phyloP scores from a whole-genome alignment of 2,888 invertebrate genomes.

The Mesodorylaimus sp. region DNA sequence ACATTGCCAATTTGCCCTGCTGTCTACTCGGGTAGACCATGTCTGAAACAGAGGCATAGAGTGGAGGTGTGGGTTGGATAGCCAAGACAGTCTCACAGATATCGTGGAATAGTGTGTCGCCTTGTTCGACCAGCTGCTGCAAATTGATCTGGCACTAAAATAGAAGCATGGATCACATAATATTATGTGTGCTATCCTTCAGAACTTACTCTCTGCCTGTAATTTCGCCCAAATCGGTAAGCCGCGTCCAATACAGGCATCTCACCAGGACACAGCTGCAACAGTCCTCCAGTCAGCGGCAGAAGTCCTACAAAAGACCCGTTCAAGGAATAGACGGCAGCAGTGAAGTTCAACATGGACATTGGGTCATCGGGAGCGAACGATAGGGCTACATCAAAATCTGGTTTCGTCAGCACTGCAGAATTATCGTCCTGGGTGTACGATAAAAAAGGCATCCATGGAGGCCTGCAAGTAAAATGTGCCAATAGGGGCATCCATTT shows the following conservation, averaged over 20 bases:
- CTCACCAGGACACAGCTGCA: conserved; percentile 32
- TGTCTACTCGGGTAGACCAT: background rate
- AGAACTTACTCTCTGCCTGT: conserved; percentile 13
- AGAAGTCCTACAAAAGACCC: conserved; percentile 31
- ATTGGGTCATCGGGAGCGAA: conserved; percentile 18
- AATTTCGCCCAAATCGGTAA: conserved; percentile 32
- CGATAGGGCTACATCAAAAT: conserved; percentile 22
- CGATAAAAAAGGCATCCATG: conserved; percentile 17
- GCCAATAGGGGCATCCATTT: background rate
- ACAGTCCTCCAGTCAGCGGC: conserved; percentile 21
- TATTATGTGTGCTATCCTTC: too few species aligned
- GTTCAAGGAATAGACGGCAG: conserved; percentile 26
- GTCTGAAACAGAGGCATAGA: too few species aligned
- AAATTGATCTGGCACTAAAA: too few species aligned
- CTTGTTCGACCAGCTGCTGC: too few species aligned
- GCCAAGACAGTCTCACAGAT: too few species aligned
- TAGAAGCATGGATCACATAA: too few species aligned
- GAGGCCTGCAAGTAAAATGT: conserved; percentile 16
- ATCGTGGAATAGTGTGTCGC: too few species aligned
- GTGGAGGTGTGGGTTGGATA: too few species aligned
- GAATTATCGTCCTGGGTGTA: conserved; percentile 19
- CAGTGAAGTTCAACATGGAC: conserved; percentile 21
- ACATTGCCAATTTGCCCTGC: conserved; percentile 24
- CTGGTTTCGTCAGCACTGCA: conserved; percentile 16
- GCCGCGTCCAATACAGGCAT: conserved; percentile 27